Base-by-base conservation (phyloP, 2,113 vertebrate species). In the Dicrurus megarhynchus region DNA sequence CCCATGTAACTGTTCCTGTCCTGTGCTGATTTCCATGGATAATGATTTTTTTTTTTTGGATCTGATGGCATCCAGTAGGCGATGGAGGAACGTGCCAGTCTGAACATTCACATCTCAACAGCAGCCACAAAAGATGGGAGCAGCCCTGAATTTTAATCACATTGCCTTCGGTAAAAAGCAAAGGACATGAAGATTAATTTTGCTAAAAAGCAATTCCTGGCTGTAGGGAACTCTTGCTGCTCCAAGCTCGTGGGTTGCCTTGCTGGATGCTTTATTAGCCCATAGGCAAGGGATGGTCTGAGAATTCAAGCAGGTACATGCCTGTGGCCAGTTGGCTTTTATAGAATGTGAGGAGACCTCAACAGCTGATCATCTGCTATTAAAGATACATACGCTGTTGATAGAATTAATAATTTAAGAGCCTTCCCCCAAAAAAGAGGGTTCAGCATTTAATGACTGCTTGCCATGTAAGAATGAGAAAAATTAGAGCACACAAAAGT, bases 181-280 rank as follows among this genome's bases (percentile, higher is more conserved):
- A 74, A 87, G 61, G 79, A 69, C 35, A 19, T 1, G 16, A 57
- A 81, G 73, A 75, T 6, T n/a, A 69, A 71, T 73, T 74, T 89
- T 74, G 46, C 63, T 91, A 61, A 70, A 85, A 67, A 82, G 52
- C 65, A 22, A 7, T 60, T 89, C 33, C 52, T 93, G 9, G 30
- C 26, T 57, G 16, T 61, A 85, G 44, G 39, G 60, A 49, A 32
- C 60, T 53, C 82, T 91, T 28, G 44, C 77, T 93, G 87, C 57
- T 70, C 46, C 14, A 69, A 85, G 65, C 78, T 85, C 26, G 14
- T 26, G 57, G 88, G 64, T 18, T 78, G 69, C 69, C 77, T 68
- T 49, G n/a, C 78, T 69, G 87, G 88, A 89, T 82, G 87, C 26
- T 94, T 89, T 82, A 87, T 53, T 61, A 89, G 61, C 81, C 89